Evolutionary conservation across 2,113 vertebrate species (phyloP).

Genomic region (Myiozetetes cayanensis): DNA sequence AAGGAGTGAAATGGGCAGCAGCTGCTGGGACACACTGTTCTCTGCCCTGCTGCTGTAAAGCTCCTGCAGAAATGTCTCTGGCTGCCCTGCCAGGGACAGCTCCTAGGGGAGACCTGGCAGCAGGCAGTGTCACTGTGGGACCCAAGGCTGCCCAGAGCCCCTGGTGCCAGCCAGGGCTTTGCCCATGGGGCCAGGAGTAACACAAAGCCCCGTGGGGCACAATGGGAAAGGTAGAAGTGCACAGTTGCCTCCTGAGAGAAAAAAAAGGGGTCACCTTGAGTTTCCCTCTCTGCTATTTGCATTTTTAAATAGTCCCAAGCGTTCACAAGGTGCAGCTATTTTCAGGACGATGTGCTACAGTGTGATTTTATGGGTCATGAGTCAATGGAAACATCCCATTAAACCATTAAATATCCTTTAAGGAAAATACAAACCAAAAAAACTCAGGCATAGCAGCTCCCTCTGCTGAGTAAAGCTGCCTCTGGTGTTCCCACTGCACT

Average conservation of each 20-base stretch:
- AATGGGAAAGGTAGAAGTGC: background rate
- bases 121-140: background rate
- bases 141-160: background rate
- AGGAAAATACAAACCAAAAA: background rate
- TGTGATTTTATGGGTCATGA: background rate
- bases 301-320: background rate
- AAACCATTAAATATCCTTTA: background rate
- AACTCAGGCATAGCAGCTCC: background rate
- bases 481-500: background rate
- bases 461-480: background rate
- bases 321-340: background rate
- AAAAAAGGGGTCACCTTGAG: background rate
- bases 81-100: background rate
- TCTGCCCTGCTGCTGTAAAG: background rate
- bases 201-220: too few relatives aligned
- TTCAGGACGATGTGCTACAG: background rate
- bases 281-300: background rate
- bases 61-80: background rate
- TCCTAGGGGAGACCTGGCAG: fast-evolving
- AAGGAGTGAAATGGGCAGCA: background rate
- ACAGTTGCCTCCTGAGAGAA: background rate
- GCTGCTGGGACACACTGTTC: fast-evolving
- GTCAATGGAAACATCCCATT: background rate
- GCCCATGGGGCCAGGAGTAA: background rate
- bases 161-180: background rate